Evolutionary conservation across 2,888 invertebrate species (phyloP), one percentile per base, ranked within the genome.

Genomic region (Pardosa pseudoannulata): DNA sequence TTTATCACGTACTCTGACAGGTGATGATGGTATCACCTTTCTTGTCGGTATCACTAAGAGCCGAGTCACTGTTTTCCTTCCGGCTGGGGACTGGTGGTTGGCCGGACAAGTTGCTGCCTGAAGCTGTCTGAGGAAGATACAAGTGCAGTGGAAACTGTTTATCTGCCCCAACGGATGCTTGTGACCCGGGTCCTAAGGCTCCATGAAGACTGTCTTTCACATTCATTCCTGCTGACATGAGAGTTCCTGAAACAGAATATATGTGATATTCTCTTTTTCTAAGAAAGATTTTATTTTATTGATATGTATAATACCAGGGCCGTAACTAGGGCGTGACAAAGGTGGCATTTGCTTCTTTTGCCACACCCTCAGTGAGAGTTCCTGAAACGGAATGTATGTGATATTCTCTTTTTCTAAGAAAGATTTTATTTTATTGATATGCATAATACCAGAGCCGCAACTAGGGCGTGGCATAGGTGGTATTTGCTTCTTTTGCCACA

Each of bases 11-110:
- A 89, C 88, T 88, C 83, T 89, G 89, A 88, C 88, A 89, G 65
- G 87, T 89, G 64, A 89, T 75, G 74, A 88, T 75, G 41, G 88
- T 88, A 73, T 89, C 89, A 75, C 79, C 87, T 88, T 89, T 88
- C 79, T 88, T 79, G 76, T 88, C 88, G 32, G 78, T 71, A 50
- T 87, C 87, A n/a, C 87, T 87, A 64, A 79, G 78, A 0, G 78
- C 78, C 9, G 81, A 68, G n/a, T 87, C 87, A n/a, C 76, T 81
- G 76, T 46, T 81, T 31, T 87, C 87, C 50, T 82, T 87, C 2
- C 87, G 32, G 32, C 32, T 73, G 16, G 72, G 32, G 2, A 72
- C 68, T 16, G 46, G 36, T 3, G 78, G 72, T 11, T 74, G 78
- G 2, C 76, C 39, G 56, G 74, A 31, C 7, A 75, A 29, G 31